phyloP scores from a whole-genome alignment of 2,113 vertebrate species.

The Rhea americana region DNA sequence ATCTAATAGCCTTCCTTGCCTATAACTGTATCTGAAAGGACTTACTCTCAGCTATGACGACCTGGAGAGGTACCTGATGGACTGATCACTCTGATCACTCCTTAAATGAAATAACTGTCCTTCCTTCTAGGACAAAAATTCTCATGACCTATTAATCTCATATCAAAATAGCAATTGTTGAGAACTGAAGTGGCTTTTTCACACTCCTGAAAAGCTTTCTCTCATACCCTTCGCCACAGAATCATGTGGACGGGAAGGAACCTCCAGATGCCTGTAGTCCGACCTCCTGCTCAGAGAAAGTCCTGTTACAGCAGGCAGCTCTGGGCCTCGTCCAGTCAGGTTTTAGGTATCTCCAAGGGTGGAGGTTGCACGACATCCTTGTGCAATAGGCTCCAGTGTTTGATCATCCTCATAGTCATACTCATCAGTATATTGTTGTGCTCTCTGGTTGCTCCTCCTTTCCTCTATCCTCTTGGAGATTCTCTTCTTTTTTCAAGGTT shows the following conservation, averaged over 20 bases:
- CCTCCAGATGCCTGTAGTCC: not conserved
- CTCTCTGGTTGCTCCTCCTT: not conserved
- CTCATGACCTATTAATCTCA: not conserved
- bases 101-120: no score
- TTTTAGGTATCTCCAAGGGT: not conserved
- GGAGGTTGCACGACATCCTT: not conserved
- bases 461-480: not conserved
- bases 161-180: not conserved
- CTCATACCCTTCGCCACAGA: not conserved
- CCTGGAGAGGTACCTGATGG: not conserved
- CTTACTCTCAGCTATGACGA: not conserved
- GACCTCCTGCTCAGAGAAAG: not conserved
- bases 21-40: not conserved
- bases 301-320: not conserved
- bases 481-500: not conserved
- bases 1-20: not conserved
- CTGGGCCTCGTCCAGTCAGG: not conserved
- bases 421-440: not conserved
- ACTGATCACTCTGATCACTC: not conserved
- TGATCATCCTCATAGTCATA: not conserved
- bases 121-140: not conserved
- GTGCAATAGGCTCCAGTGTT: not conserved
- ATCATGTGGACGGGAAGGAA: not conserved
- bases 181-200: not conserved
- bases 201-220: not conserved